Evolutionary conservation across 2,797 vertebrate species (phyloP).

Genomic region (Oophaga sylvatica): DNA sequence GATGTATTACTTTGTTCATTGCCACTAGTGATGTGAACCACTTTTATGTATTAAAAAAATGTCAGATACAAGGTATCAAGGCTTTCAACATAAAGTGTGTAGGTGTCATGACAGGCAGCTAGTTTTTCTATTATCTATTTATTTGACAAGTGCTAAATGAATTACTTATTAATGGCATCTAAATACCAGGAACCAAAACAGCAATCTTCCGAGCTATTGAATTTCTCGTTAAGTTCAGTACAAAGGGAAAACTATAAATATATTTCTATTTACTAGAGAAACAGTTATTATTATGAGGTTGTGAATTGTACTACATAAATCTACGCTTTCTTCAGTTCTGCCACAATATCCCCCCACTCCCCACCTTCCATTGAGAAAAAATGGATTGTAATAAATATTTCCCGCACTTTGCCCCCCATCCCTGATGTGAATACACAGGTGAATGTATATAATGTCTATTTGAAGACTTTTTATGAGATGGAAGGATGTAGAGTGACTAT

Average conservation of each 20-base stretch:
- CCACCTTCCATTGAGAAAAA: background rate
- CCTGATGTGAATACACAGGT: background rate
- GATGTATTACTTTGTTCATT: background rate
- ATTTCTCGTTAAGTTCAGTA: background rate
- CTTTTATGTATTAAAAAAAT: background rate
- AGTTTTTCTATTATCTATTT: background rate
- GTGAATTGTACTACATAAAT: background rate
- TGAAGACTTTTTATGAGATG: conserved; percentile 53
- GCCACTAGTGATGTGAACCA: background rate
- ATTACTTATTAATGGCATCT: background rate
- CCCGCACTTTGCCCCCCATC: background rate
- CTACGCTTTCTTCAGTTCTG: background rate
- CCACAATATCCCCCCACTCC: too few relatives aligned
- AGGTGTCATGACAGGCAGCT: background rate
- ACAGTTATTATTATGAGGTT: background rate
- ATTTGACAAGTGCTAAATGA: background rate
- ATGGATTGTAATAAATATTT: background rate
- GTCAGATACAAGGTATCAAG: background rate
- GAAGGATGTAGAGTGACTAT: conserved; percentile 44
- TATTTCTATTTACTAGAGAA: background rate
- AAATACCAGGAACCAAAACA: background rate
- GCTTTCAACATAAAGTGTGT: conserved; percentile 1
- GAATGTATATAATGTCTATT: conserved; percentile 22
- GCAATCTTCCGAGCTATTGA: background rate
- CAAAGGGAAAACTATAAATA: background rate